Evolutionary conservation across 2,888 invertebrate genomes (phyloP).

Genomic region (Ptychoptera albimana): DNA sequence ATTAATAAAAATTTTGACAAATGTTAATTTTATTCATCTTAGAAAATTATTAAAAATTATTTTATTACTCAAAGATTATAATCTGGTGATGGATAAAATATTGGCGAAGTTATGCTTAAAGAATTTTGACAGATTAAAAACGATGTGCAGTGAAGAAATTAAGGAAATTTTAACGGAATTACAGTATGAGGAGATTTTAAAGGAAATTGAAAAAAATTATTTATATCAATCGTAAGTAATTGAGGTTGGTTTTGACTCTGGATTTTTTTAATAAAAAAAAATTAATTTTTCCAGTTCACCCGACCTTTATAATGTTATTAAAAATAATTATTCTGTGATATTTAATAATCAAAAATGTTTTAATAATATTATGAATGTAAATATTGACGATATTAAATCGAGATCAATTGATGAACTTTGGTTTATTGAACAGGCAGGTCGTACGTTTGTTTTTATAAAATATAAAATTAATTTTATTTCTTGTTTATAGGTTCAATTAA

Average conservation of each 20-base stretch:
- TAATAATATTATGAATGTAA: background rate
- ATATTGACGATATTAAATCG: background rate
- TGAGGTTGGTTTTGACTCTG: background rate
- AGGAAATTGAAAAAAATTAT: background rate
- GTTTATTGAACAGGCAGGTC: conserved; percentile 22
- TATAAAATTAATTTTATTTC: too few species aligned
- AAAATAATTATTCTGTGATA: background rate
- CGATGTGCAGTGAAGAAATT: background rate
- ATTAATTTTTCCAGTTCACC: background rate
- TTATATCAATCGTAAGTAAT: conserved; percentile 1
- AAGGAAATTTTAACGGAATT: background rate
- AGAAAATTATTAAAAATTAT: too few species aligned
- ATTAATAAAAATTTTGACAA: too few species aligned
- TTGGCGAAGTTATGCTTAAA: background rate
- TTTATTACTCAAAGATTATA: background rate
- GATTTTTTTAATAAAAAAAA: background rate
- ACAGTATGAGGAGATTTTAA: background rate
- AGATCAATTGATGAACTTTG: conserved; percentile 2
- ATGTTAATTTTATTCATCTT: too few species aligned
- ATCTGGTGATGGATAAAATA: background rate
- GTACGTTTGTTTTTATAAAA: background rate
- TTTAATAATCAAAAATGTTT: background rate
- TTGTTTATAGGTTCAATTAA: background rate
- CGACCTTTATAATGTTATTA: too few species aligned
- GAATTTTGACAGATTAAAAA: background rate